Conservation (phyloP, 64 coral and sea anemone genomes). For the Pocillopora verrucosa region DNA sequence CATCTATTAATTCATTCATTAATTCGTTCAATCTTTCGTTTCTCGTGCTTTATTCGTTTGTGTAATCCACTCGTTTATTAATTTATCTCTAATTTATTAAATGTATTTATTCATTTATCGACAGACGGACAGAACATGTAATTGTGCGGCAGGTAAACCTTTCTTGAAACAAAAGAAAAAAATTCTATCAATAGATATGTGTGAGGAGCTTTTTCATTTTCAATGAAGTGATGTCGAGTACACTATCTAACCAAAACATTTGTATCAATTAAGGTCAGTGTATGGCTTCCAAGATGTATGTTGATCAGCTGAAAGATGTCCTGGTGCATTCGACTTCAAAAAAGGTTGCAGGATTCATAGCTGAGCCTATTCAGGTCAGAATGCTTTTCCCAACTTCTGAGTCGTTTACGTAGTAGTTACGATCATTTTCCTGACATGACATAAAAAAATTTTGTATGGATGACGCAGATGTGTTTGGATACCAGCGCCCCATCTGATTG, state of each 20-base stretch:
- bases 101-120: not conserved
- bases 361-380: conserved; percentile 87
- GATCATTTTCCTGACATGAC: too few relatives aligned
- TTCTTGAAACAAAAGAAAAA: too few relatives aligned
- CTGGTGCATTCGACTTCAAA: conserved; percentile 74
- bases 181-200: too few relatives aligned
- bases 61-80: not conserved
- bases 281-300: conserved; percentile 90
- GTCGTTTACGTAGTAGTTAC: too few relatives aligned
- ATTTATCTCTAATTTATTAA: not conserved
- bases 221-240: not conserved
- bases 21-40: too few relatives aligned
- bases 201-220: not conserved
- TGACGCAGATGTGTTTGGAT: too few relatives aligned
- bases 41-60: not conserved
- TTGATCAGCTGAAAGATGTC: conserved; percentile 84
- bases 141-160: conserved; percentile 65
- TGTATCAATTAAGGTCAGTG: conserved; percentile 62
- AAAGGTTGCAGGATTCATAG: conserved; percentile 91
- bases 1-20: too few relatives aligned
- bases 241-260: too few relatives aligned
- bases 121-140: conserved; percentile 72
- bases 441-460: too few relatives aligned
- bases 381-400: too few relatives aligned
- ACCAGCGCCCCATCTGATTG: too few relatives aligned